Base-by-base conservation (phyloP, 1,140 invertebrate species). In the Drosophila santomea region DNA sequence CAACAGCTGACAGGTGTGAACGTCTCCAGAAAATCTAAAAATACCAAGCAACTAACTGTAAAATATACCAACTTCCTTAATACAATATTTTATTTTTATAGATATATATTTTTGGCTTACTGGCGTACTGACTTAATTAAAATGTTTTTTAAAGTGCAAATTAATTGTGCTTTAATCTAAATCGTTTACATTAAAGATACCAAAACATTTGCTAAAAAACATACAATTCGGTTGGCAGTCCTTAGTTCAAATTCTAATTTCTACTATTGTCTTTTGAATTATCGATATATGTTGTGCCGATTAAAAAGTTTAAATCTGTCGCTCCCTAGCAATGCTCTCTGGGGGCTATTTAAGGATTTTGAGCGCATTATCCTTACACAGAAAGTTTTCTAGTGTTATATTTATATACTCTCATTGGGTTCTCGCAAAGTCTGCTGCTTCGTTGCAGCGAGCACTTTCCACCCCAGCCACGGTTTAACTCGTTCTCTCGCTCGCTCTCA, bases 351-450 rank as follows among this genome's bases (percentile, higher is more conserved):
- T 12, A 32, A 2, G 2, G 7, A 17, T 17, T 15, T 43, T 2
- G 0, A 32, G 7, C 17, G 17, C 17, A 17, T 32, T 1, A 7
- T 32, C 32, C 32, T 10, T 43, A 6, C 41, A 7, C 6, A 8
- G 41, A 2, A 43, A 17, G 5, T 43, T 43, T 17, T 3, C 2
- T 0, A 5, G 12, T 17, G 38, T 39, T 39, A 12, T 38, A 4
- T 14, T 4, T 38, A 36, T 43, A 11, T n/a, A 38, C 17, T 5
- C 0, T 32, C 44, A 23, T 57, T 47, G 5, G 51, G 39, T 50
- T 2, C 32, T 20, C 12, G 8, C 57, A 86, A 86, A 86, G 82
- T 62, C 78, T 79, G 60, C 67, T 82, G 83, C 62, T 88, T 88
- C 83, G 83, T 82, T 67, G 36, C 59, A 35, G 15, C 44, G 15